Conservation (phyloP, 2,888 invertebrate species). For the Muscina levida region DNA sequence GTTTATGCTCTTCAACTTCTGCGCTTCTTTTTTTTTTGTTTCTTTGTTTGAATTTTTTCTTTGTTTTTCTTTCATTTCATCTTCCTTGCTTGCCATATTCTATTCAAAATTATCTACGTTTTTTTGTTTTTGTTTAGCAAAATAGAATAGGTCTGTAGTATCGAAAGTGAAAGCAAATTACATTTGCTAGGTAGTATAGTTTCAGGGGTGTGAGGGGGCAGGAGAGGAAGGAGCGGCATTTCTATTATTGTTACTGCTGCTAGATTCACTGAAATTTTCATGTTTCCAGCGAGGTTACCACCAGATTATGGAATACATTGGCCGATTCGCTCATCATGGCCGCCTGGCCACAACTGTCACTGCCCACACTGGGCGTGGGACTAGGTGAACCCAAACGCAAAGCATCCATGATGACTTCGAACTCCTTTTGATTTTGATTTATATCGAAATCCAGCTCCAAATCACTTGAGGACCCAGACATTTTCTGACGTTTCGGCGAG, state of each 20-base stretch:
- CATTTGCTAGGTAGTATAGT: too few species aligned
- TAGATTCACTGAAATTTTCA: slow-evolving; percentile 78
- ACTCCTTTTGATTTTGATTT: slow-evolving; percentile 80
- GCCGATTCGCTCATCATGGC: slow-evolving; percentile 83
- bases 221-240: background rate
- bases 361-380: slow-evolving; percentile 73
- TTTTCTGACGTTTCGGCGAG: slow-evolving; percentile 58
- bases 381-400: slow-evolving; percentile 78
- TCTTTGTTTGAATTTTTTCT: too few species aligned
- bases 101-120: background rate
- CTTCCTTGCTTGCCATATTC: background rate
- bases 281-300: slow-evolving; percentile 80
- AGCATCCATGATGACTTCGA: slow-evolving; percentile 80
- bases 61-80: background rate
- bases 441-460: slow-evolving; percentile 77
- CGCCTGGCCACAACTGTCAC: slow-evolving; percentile 83
- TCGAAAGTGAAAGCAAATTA: slow-evolving; percentile 44
- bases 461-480: slow-evolving; percentile 65
- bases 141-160: background rate
- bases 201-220: too few species aligned
- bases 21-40: background rate
- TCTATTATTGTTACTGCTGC: background rate
- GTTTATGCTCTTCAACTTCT: slow-evolving; percentile 5
- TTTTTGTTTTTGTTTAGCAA: slow-evolving; percentile 6
- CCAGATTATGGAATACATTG: slow-evolving; percentile 79